Evolutionary conservation across 2,797 vertebrate genomes (phyloP), one percentile per base, ranked within the genome.

Genomic region (Mus spretus): DNA sequence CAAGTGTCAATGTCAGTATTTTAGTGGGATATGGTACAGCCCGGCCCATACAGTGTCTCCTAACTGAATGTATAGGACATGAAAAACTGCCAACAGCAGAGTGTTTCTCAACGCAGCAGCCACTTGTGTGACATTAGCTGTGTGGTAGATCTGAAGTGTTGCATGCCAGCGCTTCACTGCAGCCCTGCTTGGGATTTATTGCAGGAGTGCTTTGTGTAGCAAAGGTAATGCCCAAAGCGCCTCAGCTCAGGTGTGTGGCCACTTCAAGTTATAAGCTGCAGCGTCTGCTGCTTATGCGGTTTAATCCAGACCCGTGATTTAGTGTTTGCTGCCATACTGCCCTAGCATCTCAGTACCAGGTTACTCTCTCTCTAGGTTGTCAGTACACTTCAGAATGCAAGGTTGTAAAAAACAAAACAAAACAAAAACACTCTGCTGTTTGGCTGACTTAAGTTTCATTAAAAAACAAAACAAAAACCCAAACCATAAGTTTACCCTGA

Each of bases 171-270:
- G 4, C 22, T 14, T 75, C 70, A 20, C 37, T 0, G 28, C 15
- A 77, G 72, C 37, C 2, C 0, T 19, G 65, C 7, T 9, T 28
- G 40, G 86, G 24, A 14, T 6, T 40, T 65, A 19, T 10, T 22
- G 40, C 6, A 4, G 1, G 6, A 70, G 63, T 13, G 4, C 61
- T 14, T 0, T 6, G 1, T 5, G 11, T 17, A 5, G 15, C 3
- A 17, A 6, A 44, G 20, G 37, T 2, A 13, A 34, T 2, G 17
- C 17, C 53, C 37, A 19, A 20, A 57, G 17, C 0, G 26, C 53
- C 47, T 19, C 22, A 24, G 84, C 47, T 67, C 61, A 59, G 26
- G 1, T 5, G 47, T 15, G 19, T 24, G 47, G 20, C 3, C 34
- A n/a, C 28, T n/a, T 20, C n/a, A 17, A 37, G n/a, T 19, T 31